Conservation (phyloP, 2,888 invertebrate genomes). For the Hofmannophila pseudospretella region DNA sequence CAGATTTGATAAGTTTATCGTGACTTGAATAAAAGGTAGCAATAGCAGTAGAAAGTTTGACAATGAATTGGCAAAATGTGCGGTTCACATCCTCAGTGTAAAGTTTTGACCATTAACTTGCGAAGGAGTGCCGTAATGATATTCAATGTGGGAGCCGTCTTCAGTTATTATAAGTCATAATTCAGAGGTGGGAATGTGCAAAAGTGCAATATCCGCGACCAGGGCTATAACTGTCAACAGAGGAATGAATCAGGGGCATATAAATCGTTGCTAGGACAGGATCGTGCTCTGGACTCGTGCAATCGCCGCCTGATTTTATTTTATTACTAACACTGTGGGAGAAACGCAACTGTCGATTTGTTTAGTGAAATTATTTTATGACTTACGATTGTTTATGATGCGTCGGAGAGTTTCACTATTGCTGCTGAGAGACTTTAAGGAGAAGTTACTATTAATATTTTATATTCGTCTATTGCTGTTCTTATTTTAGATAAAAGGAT, state of each 20-base stretch:
- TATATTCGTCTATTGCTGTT: too few relatives aligned
- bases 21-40: conserved; percentile 20
- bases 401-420: not conserved
- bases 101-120: conserved; percentile 9
- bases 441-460: not conserved
- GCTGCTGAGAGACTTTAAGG: not conserved
- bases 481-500: too few relatives aligned
- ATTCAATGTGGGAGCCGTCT: conserved; percentile 32
- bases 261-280: conserved; percentile 62
- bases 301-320: conserved; percentile 58
- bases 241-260: conserved; percentile 67
- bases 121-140: not conserved
- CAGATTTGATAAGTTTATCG: conserved; percentile 20
- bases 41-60: conserved; percentile 37
- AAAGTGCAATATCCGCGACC: conserved; percentile 68
- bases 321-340: conserved; percentile 48
- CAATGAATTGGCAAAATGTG: conserved; percentile 34
- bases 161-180: conserved; percentile 59
- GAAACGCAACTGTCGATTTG: conserved; percentile 50
- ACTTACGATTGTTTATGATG: conserved; percentile 32
- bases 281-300: conserved; percentile 41
- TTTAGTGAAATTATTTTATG: conserved; percentile 56
- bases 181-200: conserved; percentile 61
- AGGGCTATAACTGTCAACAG: conserved; percentile 67
- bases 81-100: conserved; percentile 11